These are phyloP conservation scores for Doryteuthis pealeii DNA, from an alignment of 1,140 invertebrate species.

Conservation along the genomic window DNA sequence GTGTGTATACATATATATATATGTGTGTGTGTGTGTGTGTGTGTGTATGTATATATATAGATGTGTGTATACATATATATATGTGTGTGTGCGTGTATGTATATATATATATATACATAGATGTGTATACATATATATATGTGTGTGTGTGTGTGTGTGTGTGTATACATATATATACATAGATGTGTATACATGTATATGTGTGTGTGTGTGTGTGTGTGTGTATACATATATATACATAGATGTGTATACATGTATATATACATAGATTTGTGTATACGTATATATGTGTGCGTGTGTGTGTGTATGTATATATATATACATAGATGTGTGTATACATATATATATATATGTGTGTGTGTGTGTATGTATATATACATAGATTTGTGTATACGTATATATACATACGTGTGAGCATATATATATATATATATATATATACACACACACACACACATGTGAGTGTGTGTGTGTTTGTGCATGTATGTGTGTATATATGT, in stretches of 20 bases:
- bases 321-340: neutral
- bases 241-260: no score
- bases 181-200: neutral
- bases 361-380: neutral
- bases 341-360: neutral
- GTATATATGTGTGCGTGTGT: slow-evolving; percentile 21
- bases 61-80: no score
- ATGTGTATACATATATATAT: neutral
- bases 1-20: neutral
- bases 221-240: neutral
- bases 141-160: slow-evolving; percentile 15
- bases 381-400: neutral
- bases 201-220: neutral
- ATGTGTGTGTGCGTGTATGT: neutral
- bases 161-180: slow-evolving; percentile 14
- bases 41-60: no score
- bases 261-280: neutral
- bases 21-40: neutral
- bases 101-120: no score
- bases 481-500: neutral
- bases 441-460: neutral
- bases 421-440: slow-evolving; percentile 7
- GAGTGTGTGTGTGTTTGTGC: neutral
- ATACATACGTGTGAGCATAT: neutral
- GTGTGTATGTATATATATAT: neutral